Evolutionary conservation across 2,113 vertebrate genomes (phyloP), one percentile per base, ranked within the genome.

Genomic region (Indri indri): DNA sequence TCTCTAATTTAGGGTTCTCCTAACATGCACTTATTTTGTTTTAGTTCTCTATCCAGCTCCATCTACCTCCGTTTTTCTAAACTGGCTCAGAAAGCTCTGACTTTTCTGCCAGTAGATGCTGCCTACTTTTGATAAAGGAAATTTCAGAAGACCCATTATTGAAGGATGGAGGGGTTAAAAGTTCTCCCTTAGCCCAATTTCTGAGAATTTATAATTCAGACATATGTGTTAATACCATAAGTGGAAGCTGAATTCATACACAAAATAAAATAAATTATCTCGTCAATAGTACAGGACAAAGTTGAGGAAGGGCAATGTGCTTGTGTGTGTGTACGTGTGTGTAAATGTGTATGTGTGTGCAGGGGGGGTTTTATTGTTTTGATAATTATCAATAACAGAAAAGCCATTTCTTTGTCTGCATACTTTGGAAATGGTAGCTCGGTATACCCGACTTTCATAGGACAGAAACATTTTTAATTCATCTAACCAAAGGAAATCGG

Each of bases 391-490:
- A 54, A 54, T 54, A 94, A 89, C 63, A 88, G 34, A 91, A 91
- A 90, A 96, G 16, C 10, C 8, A 8, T 59, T 50, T 63, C 42
- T 88, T 74, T 42, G 32, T 68, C 54, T 45, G 17, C 77, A 18
- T 59, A 45, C 11, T 84, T 90, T 42, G 23, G 18, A 65, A 42
- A 77, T 40, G 25, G 11, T 42, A 30, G 40, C 30, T 76, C 59
- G 68, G 47, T 47, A 65, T 12, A 23, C n/a, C 54, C 83, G 32
- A 32, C 37, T 85, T 70, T 76, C 45, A 25, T 13, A 86, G 37
- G 12, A 80, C n/a, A 50, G 18, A 90, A 95, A 84, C 14, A 42
- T 79, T 66, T 94, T 90, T 74, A 87, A 54, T 57, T 96, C 23
- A 90, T 61, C n/a, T 27, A 84, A 87, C 34, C 34, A 89, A 82